Percentiles rank a stretch among this genome's conserved stretches.
Evolutionary conservation across 2,113 vertebrate species (phyloP).

Genomic region (Peromyscus leucopus): DNA sequence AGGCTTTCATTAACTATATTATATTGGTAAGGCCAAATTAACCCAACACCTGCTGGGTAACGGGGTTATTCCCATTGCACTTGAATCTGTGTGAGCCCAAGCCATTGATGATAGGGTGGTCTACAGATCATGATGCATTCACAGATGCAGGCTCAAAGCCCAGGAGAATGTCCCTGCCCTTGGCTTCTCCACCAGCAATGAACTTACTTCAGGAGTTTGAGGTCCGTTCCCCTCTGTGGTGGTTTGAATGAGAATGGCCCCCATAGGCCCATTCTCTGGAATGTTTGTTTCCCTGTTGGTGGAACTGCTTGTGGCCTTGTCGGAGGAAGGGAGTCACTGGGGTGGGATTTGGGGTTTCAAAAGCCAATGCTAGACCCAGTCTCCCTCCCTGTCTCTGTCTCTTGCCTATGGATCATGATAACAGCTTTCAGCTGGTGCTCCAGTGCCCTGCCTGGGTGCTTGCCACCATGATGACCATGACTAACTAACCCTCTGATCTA

Average conservation of each 20-base stretch:
- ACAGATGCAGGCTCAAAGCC: fast-evolving
- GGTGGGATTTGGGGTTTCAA: background rate
- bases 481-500: background rate
- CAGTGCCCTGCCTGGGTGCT: background rate
- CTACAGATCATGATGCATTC: background rate
- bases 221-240: background rate
- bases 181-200: background rate
- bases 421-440: background rate
- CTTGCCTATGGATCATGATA: background rate
- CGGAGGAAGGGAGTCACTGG: background rate
- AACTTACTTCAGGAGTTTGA: background rate
- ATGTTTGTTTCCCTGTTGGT: background rate
- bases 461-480: background rate
- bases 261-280: background rate
- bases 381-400: fast-evolving
- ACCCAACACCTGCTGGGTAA: background rate
- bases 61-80: background rate
- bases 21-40: background rate
- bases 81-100: background rate
- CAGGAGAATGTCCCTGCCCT: background rate
- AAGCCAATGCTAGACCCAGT: background rate
- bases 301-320: background rate
- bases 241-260: background rate
- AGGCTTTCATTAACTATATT: background rate
- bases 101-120: background rate